Evolutionary conservation across 2,888 invertebrate genomes (phyloP).

Genomic region (Nemoura dubitans): DNA sequence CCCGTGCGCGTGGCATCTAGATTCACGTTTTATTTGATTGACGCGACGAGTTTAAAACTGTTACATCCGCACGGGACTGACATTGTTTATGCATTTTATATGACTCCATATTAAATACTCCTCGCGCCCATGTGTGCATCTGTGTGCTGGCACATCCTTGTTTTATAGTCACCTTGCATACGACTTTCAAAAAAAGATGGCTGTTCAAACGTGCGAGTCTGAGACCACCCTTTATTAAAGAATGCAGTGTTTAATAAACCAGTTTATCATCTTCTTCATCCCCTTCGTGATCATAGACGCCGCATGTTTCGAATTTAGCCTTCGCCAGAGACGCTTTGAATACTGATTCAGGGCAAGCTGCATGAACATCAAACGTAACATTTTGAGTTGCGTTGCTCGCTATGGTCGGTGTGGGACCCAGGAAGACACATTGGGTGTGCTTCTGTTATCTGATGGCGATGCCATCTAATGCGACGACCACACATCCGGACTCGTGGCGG

Average conservation of each 20-base stretch:
- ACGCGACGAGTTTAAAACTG: conserved; percentile 2
- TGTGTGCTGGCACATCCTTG: not conserved
- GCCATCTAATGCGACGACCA: not conserved
- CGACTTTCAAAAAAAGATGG: not conserved
- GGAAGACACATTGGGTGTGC: not conserved
- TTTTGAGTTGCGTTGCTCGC: too few species aligned
- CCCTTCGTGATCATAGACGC: not conserved
- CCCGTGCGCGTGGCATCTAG: not conserved
- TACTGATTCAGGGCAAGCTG: not conserved
- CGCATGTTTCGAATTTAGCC: not conserved
- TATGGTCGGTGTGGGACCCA: too few species aligned
- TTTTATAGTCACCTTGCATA: not conserved
- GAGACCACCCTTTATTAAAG: not conserved
- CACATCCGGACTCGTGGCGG: not conserved
- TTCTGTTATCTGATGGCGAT: not conserved
- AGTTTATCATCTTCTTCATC: conserved; percentile 1
- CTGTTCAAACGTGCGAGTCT: not conserved
- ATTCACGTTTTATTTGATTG: not conserved
- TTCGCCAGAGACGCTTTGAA: not conserved
- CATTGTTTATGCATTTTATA: conserved; percentile 19
- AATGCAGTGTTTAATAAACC: not conserved
- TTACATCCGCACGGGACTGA: conserved; percentile 8
- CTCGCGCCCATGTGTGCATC: not conserved
- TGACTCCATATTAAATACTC: not conserved
- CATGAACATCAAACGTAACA: too few species aligned